These are phyloP conservation scores for Lampris megalopsis DNA, from an alignment of 2,113 vertebrate genomes.

Conservation along the genomic window DNA sequence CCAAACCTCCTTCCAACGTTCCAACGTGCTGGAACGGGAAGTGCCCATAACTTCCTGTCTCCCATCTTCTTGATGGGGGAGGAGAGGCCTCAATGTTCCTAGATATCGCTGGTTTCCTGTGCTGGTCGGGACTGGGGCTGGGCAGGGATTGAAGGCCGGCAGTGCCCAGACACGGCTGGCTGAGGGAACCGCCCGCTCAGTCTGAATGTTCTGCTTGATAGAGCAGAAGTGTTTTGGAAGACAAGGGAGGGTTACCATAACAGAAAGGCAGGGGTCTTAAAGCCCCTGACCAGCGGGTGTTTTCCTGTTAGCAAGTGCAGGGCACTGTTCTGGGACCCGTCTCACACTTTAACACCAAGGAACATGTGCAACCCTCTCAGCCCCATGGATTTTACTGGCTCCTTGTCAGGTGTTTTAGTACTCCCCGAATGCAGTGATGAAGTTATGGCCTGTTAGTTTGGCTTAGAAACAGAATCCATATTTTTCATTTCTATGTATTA, in stretches of 20 bases:
- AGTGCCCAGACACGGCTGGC: constrained; percentile 26
- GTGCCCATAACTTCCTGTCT: constrained; percentile 64
- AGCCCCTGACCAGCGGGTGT: constrained; percentile 39
- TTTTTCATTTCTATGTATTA: constrained; percentile 11
- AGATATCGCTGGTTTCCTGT: constrained; percentile 65
- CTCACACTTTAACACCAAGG: constrained; percentile 8
- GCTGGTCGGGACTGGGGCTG: constrained; percentile 40
- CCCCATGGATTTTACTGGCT: constrained; percentile 7
- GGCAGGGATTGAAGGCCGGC: constrained; percentile 11
- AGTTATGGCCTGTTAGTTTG: neutral
- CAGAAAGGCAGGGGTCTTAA: constrained; percentile 53
- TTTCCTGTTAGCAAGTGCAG: constrained; percentile 67
- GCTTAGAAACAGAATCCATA: neutral
- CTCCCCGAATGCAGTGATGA: constrained; percentile 7
- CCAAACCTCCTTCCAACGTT: constrained; percentile 23
- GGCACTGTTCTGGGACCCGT: constrained; percentile 33
- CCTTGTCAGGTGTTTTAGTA: neutral
- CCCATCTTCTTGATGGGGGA: constrained; percentile 55
- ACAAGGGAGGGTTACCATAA: constrained; percentile 74
- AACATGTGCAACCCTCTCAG: constrained; percentile 15
- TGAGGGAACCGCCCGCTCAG: constrained; percentile 54
- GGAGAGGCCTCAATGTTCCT: constrained; percentile 50
- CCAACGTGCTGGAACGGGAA: constrained; percentile 63
- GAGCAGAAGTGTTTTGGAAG: constrained; percentile 69
- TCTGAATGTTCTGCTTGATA: constrained; percentile 56